phyloP scores from a whole-genome alignment of 2,113 vertebrate species.

The Heloderma charlesbogerti region DNA sequence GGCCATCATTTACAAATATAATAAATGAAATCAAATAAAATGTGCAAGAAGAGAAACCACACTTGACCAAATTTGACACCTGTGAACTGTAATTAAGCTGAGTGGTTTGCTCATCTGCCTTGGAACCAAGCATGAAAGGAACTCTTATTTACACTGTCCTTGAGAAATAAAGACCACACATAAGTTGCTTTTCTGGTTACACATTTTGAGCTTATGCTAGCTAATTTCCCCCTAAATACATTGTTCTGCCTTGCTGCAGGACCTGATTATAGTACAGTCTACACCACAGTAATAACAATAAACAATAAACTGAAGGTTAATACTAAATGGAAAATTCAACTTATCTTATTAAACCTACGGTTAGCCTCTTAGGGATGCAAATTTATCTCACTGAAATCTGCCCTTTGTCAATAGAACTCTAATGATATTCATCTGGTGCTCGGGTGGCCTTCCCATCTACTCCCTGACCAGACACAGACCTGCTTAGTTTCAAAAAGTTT shows the following conservation, averaged over 20 bases:
- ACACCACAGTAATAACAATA: neutral
- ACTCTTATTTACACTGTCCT: conserved; percentile 39
- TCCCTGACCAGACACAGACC: neutral
- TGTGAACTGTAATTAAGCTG: conserved; percentile 60
- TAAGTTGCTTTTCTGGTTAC: conserved; percentile 1
- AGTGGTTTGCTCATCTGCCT: conserved; percentile 47
- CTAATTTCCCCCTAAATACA: conserved; percentile 46
- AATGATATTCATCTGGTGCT: neutral
- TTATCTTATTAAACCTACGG: neutral
- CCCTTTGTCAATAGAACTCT: neutral
- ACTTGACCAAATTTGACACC: conserved; percentile 43
- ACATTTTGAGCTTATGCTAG: conserved; percentile 38
- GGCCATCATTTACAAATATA: neutral
- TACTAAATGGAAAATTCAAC: neutral
- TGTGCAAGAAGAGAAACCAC: conserved; percentile 30
- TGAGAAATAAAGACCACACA: conserved; percentile 53
- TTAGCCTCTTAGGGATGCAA: neutral
- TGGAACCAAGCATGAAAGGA: conserved; percentile 48
- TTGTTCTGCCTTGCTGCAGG: conserved; percentile 28
- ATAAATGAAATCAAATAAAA: conserved; percentile 28
- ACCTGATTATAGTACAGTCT: conserved; percentile 28
- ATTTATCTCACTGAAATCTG: neutral
- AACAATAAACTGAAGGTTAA: neutral
- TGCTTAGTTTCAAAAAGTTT: neutral
- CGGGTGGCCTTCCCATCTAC: neutral